phyloP scores from a whole-genome alignment of 2,888 invertebrate genomes.

The Pachydiplax longipennis region DNA sequence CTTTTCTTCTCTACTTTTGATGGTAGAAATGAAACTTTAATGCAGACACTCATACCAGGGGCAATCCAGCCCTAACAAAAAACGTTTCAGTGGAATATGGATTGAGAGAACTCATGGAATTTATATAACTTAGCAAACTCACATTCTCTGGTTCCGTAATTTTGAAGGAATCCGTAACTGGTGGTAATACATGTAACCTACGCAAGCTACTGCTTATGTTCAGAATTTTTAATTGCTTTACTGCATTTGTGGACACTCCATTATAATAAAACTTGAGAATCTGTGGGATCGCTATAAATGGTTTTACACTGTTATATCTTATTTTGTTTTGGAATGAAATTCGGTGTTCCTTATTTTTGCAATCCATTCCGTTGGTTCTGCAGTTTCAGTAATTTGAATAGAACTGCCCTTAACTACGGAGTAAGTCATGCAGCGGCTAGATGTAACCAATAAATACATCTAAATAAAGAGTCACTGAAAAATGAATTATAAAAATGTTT shows the following conservation, averaged over 20 bases:
- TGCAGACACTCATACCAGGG: not conserved
- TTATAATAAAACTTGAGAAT: not conserved
- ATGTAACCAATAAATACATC: not conserved
- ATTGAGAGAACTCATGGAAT: not conserved
- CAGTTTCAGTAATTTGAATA: not conserved
- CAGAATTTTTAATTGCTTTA: not conserved
- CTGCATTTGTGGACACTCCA: not conserved
- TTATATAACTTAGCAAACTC: not conserved
- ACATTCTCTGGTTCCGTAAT: not conserved
- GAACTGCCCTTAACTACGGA: too few relatives aligned
- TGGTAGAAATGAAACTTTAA: not conserved
- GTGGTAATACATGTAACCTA: not conserved
- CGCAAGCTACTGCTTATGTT: not conserved
- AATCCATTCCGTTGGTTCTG: too few relatives aligned
- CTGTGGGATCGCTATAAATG: not conserved
- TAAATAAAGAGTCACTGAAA: not conserved
- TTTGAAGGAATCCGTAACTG: not conserved
- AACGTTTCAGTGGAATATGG: not conserved
- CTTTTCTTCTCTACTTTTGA: not conserved
- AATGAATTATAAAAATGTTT: too few relatives aligned
- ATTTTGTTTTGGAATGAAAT: too few relatives aligned
- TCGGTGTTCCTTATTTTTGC: too few relatives aligned
- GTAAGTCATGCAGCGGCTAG: too few relatives aligned
- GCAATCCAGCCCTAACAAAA: conserved; percentile 6
- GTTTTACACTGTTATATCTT: too few relatives aligned